These are phyloP conservation scores for Enteromius radiatus DNA, from an alignment of 2,797 vertebrate genomes.

Conservation along the genomic window DNA sequence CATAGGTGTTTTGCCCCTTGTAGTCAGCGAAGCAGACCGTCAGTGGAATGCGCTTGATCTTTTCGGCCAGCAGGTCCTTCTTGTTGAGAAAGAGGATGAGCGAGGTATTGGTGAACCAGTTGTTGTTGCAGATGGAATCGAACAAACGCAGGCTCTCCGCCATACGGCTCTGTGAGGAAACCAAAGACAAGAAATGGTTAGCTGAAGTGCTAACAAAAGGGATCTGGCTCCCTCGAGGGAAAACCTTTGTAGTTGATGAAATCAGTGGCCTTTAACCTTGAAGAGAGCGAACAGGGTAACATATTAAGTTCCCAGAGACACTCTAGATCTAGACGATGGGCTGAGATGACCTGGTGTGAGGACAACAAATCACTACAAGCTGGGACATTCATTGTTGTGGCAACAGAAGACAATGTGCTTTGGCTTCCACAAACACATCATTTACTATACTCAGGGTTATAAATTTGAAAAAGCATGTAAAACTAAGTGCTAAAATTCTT, in stretches of 20 bases:
- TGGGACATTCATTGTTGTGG: conserved; percentile 63
- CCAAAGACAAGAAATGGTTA: conserved; percentile 76
- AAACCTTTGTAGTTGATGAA: conserved; percentile 37
- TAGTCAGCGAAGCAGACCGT: conserved; percentile 98
- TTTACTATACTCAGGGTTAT: neutral
- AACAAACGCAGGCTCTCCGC: conserved; percentile 83
- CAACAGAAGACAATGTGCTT: conserved; percentile 66
- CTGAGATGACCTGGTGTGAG: conserved; percentile 7
- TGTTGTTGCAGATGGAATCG: conserved; percentile 88
- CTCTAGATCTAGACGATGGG: conserved; percentile 17
- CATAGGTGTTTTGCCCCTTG: conserved; percentile 98
- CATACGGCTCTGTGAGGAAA: conserved; percentile 76
- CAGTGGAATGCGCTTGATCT: conserved; percentile 97
- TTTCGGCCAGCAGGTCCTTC: conserved; percentile 99
- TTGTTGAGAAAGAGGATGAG: conserved; percentile 99
- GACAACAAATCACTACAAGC: conserved; percentile 19
- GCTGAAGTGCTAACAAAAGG: conserved; percentile 59
- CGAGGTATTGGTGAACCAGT: conserved; percentile 87
- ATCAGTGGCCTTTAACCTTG: conserved; percentile 25
- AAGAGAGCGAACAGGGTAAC: neutral
- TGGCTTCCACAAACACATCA: conserved; percentile 51
- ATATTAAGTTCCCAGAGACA: neutral
- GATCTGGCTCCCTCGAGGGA: conserved; percentile 44
- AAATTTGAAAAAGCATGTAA: neutral
- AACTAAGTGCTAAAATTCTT: neutral